Evolutionary conservation across 2,888 invertebrate species (phyloP).

Genomic region (Nephrotoma flavescens): DNA sequence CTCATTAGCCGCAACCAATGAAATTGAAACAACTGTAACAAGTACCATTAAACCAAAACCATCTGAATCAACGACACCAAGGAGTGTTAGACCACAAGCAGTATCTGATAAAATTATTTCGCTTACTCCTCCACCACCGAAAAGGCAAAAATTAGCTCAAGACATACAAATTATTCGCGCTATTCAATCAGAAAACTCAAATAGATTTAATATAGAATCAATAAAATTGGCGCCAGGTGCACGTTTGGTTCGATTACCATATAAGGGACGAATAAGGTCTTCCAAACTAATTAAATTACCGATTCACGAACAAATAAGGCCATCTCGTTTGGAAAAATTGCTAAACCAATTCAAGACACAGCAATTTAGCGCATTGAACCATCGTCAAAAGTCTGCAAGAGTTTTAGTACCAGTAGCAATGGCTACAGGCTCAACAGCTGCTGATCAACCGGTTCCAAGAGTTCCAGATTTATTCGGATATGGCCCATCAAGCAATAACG

Average conservation of each 20-base stretch:
- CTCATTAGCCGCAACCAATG: not conserved
- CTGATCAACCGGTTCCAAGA: slow-evolving; percentile 16
- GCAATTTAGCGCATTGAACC: not conserved
- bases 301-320: not conserved
- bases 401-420: slow-evolving; percentile 17
- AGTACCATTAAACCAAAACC: slow-evolving; percentile 12
- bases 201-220: slow-evolving; percentile 22
- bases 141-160: slow-evolving; percentile 9
- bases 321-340: not conserved
- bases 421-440: slow-evolving; percentile 25
- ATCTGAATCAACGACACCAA: slow-evolving; percentile 17
- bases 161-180: slow-evolving; percentile 22
- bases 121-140: not conserved
- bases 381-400: not conserved
- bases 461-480: slow-evolving; percentile 18
- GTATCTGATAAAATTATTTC: not conserved
- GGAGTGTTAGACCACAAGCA: slow-evolving; percentile 4
- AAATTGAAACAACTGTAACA: not conserved
- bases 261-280: not conserved
- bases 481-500: not conserved
- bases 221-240: slow-evolving; percentile 2
- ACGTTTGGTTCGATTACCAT: not conserved
- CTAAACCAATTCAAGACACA: not conserved
- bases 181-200: slow-evolving; percentile 23
- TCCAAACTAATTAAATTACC: not conserved